Base-by-base conservation (phyloP, 2,888 invertebrate species). In the Brenthis daphne region DNA sequence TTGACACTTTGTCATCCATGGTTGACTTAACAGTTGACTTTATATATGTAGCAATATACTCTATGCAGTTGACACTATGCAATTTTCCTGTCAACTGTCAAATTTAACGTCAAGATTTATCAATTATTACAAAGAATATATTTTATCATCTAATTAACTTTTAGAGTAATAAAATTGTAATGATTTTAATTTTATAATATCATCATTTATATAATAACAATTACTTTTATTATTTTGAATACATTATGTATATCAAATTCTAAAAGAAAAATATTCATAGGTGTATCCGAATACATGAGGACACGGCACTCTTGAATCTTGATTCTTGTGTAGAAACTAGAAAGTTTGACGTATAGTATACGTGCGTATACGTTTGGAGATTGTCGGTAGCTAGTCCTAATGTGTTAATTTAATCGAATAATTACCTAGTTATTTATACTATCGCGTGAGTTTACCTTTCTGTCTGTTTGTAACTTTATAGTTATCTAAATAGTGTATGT, bases 271-370 rank as follows among this genome's bases (percentile, higher is more conserved):
- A 12, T 50, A 29, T 37, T 37, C 43, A n/a, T 24, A 33, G 48
- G 50, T 37, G 76, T 75, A 77, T 76, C 76, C 77, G 73, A 75
- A 48, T 71, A 64, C 37, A 53, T 66, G 67, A 65, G 70, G 75
- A 77, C 75, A 78, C 75, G 77, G 74, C 76, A 75, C 69, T 75
- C 73, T 72, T 69, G 71, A 75, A 69, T 75, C 73, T 73, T 71
- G 70, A 71, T 67, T 20, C 20, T 20, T 20, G 11, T 11, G 37
- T 43, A 47, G 63, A 68, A 70, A 74, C 71, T 78, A 80, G 79
- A 78, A 79, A 77, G 79, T 78, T 79, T 79, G 78, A 79, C 76
- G 75, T 77, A 70, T 74, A 69, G 71, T 74, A 70, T 76, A 73
- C 73, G 72, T 75, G 63, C 63, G 63, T 74, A 70, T 76, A 73